A percentile compares a stretch with the other conserved stretches of the same genome.
Conservation (phyloP, 1,140 invertebrate genomes). For the Leguminivora glycinivorella region DNA sequence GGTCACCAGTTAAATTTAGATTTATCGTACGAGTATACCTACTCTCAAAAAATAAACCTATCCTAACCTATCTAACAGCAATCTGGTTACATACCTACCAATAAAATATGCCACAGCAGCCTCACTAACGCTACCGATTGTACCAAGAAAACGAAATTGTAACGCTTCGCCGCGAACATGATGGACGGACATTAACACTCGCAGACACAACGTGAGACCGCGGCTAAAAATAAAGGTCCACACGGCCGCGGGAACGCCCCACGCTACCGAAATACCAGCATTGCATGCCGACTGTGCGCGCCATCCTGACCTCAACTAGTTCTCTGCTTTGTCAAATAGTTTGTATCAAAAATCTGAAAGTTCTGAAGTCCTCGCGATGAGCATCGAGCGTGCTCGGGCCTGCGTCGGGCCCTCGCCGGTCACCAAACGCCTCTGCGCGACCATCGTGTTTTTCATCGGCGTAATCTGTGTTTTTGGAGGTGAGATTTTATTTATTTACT, state of each 20-base stretch:
- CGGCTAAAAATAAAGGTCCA: slow-evolving; percentile 50
- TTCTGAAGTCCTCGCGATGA: slow-evolving; percentile 39
- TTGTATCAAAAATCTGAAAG: neutral
- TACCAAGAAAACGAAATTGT: neutral
- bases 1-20: too few species aligned
- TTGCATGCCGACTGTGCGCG: neutral
- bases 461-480: slow-evolving; percentile 67
- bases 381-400: slow-evolving; percentile 46
- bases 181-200: slow-evolving; percentile 42
- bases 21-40: too few species aligned
- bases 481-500: slow-evolving; percentile 48
- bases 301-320: neutral
- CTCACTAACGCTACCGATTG: slow-evolving; percentile 3
- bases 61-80: too few species aligned
- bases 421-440: slow-evolving; percentile 62
- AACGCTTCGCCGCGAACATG: slow-evolving; percentile 24
- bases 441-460: slow-evolving; percentile 62
- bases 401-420: slow-evolving; percentile 58
- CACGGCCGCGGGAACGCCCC: slow-evolving; percentile 40
- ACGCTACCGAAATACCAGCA: slow-evolving; percentile 14
- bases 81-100: neutral
- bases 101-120: too few species aligned
- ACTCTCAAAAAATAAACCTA: too few species aligned
- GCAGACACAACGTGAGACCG: slow-evolving; percentile 43
- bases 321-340: neutral